Evolutionary conservation across 2,797 vertebrate species (phyloP).

Genomic region (Morus bassanus): DNA sequence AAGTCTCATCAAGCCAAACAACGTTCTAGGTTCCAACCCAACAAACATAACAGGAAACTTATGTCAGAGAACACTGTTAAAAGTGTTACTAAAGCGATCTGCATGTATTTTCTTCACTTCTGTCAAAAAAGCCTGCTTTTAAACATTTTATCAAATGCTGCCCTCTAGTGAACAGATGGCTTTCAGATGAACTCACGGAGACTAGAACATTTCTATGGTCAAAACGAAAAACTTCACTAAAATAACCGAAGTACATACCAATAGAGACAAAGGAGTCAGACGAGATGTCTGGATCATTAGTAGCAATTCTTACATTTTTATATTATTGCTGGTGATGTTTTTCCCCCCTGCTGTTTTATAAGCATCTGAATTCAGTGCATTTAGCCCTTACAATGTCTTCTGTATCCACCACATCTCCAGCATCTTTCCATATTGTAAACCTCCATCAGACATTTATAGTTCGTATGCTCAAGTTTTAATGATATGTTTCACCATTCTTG

Average conservation of each 20-base stretch:
- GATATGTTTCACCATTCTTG: background rate
- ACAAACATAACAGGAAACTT: slow-evolving; percentile 60
- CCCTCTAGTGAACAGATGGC: slow-evolving; percentile 76
- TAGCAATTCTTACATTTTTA: background rate
- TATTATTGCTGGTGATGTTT: background rate
- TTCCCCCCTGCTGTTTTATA: background rate
- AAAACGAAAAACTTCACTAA: slow-evolving; percentile 1
- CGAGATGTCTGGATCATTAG: background rate
- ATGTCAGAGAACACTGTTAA: background rate
- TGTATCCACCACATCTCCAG: background rate
- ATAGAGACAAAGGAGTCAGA: background rate
- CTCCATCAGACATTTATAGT: background rate
- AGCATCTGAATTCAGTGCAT: background rate
- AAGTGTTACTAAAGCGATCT: slow-evolving; percentile 41
- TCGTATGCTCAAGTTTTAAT: background rate
- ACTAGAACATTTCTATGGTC: background rate
- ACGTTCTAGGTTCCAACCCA: slow-evolving; percentile 52
- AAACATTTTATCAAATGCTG: slow-evolving; percentile 81
- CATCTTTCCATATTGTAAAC: background rate
- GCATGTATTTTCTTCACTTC: background rate
- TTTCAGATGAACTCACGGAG: background rate
- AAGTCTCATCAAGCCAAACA: slow-evolving; percentile 65
- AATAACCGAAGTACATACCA: background rate
- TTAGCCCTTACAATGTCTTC: background rate
- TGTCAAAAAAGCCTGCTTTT: background rate